Base-by-base conservation (phyloP, 2,113 vertebrate genomes). In the Vidua chalybeata region DNA sequence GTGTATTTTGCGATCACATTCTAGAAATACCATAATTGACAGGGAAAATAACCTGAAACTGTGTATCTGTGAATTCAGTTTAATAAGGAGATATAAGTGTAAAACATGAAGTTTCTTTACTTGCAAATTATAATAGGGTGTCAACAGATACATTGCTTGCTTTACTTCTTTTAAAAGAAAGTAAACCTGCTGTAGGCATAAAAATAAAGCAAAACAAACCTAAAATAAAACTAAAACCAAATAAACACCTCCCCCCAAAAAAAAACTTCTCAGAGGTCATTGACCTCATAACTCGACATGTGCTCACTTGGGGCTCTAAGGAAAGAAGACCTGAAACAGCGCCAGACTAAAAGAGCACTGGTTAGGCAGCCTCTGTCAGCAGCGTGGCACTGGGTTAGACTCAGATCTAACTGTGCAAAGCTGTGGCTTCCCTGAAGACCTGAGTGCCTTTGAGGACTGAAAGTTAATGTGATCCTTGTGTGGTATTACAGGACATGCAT, bases 241-340 rank as follows among this genome's bases (percentile, higher is more conserved):
- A 4, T n/a, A 41, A 52, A 27, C 2, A 31, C 3, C 24, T 1
- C 0, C 17, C 13, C 13, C 8, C 41, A 13, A 41, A 41, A 1
- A 1, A 18, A 55, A 68, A 10, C 7, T 5, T 17, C 14, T 87
- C 2, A 0, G 61, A 71, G 22, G 9, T 84, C 52, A 27, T 3
- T 5, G 1, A 74, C 22, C 20, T 88, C 22, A 9, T 66, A 59
- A 54, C 15, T 45, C 80, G 27, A 7, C 71, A 67, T 61, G 14
- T 43, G 18, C 49, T 90, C 2, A 1, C 23, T 77, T 56, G 82
- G 12, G 35, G 17, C 43, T 87, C 46, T 51, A 64, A 49, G 63
- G 20, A 72, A 75, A 68, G 64, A 67, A 13, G 26, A 39, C 18
- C n/a, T 73, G 31, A 52, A 87, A 52, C 7, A 20, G 13, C 11